These are phyloP conservation scores for Motacilla tschutschensis DNA, from an alignment of 2,113 vertebrate species.

Conservation along the genomic window DNA sequence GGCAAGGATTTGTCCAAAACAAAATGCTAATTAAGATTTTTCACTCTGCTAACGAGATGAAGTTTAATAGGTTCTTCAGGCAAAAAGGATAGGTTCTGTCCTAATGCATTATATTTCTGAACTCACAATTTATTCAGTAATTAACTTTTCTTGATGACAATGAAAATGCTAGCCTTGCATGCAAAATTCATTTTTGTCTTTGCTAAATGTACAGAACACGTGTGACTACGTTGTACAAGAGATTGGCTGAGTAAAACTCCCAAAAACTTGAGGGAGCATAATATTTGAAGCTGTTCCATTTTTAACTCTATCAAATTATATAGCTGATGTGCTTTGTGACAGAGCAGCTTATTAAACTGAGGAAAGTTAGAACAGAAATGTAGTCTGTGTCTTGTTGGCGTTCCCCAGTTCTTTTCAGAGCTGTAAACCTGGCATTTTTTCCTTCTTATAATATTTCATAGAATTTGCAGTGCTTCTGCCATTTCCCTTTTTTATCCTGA, in stretches of 20 bases:
- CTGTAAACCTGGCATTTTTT: neutral
- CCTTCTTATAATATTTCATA: neutral
- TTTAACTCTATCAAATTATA: neutral
- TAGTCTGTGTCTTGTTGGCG: neutral
- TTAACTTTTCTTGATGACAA: slow-evolving; percentile 60
- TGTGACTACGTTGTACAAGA: neutral
- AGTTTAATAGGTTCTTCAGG: slow-evolving; percentile 70
- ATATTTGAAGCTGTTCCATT: neutral
- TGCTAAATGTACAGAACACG: neutral
- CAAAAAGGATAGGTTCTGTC: slow-evolving; percentile 63
- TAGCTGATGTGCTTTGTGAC: neutral
- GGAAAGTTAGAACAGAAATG: neutral
- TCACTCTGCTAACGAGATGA: slow-evolving; percentile 53
- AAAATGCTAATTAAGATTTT: slow-evolving; percentile 64
- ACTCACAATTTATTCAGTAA: slow-evolving; percentile 62
- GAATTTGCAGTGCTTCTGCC: neutral
- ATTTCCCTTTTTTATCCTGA: neutral
- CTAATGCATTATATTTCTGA: slow-evolving; percentile 44
- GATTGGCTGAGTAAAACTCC: neutral
- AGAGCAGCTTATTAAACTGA: neutral
- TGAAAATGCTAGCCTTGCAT: slow-evolving; percentile 24
- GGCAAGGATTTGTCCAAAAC: slow-evolving; percentile 34
- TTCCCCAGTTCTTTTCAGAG: neutral
- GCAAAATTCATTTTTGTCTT: slow-evolving; percentile 31
- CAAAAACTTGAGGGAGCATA: neutral